Conservation (phyloP, 2,797 vertebrate genomes). For the Malurus leucopterus region DNA sequence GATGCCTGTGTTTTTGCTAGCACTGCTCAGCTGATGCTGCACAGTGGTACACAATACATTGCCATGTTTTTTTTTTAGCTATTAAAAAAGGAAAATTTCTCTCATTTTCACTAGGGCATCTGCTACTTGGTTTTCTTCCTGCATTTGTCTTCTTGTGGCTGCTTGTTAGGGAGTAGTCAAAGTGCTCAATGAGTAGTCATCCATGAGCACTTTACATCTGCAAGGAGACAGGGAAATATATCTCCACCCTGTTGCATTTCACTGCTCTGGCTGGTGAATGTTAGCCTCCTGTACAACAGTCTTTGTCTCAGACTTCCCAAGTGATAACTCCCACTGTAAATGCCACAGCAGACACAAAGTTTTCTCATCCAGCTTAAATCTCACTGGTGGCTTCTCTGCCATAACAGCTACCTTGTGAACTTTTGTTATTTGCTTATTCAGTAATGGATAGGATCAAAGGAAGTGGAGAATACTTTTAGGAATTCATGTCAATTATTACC, state of each 20-base stretch:
- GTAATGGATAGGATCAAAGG: not conserved
- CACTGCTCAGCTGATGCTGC: not conserved
- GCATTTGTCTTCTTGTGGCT: not conserved
- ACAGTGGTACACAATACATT: rapidly evolving
- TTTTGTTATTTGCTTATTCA: not conserved
- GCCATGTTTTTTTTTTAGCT: not conserved
- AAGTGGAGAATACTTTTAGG: not conserved
- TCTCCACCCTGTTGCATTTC: not conserved
- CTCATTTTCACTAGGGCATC: not conserved
- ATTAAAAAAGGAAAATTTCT: not conserved
- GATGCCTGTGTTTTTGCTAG: not conserved
- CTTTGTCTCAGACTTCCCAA: not conserved
- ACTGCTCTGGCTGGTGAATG: not conserved
- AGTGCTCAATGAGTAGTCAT: not conserved
- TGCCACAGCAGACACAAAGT: not conserved
- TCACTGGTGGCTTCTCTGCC: not conserved
- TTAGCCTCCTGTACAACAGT: not conserved
- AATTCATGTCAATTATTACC: not conserved
- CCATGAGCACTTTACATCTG: not conserved
- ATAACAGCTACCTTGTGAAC: not conserved
- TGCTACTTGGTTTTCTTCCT: not conserved
- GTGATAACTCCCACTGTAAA: not conserved
- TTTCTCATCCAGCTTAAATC: not conserved
- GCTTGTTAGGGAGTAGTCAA: not conserved
- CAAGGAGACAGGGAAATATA: not conserved